Evolutionary conservation across 2,113 vertebrate species (phyloP), one percentile per base, ranked within the genome.

Genomic region (Tetrax tetrax): DNA sequence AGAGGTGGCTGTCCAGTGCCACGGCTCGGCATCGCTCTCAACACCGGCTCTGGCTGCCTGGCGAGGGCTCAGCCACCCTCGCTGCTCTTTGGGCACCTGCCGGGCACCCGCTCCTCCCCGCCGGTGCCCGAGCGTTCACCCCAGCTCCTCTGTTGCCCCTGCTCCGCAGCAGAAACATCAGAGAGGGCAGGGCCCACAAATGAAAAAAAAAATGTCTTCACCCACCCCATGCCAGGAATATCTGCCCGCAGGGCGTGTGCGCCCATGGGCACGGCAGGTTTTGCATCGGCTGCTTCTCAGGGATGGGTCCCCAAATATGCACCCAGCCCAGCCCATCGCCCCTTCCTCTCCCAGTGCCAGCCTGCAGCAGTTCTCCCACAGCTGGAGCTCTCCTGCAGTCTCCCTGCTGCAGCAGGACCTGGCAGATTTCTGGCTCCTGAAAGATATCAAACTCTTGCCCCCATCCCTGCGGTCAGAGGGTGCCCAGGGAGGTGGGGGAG

Each of bases 181-280:
- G n/a, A n/a, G 81, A 95, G 89, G 96, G 94, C 89, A 91, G 56
- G 77, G 91, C 89, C 18, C 7, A 6, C 47, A 45, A 50, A 35
- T 53, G 89, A 89, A 83, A 90, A 25, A 25, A 72, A 45, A 93
- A 95, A 64, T 37, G 21, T 63, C 68, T 91, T 90, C 89, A 84
- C 48, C 83, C 77, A 64, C 69, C 80, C 65, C 91, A 68, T 95
- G 93, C 91, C 96, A 89, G 56, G 76, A 95, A 57, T 95, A 93
- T 95, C 94, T 95, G 93, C 93, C 94, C 3, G 1, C 56, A 71
- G 87, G 93, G 51, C 1, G 50, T 28, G 68, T 31, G 83, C 28
- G 1, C 54, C 78, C 28, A 1, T 24, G 83, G 89, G 80, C 80
- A 82, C 0, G 4, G 89, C 77, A 45, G 21, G n/a, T 71, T 77